A percentile compares a stretch with the other conserved stretches of the same genome.
These are phyloP conservation scores for Coregonus clupeaformis DNA, from an alignment of 2,113 vertebrate genomes.

Conservation along the genomic window DNA sequence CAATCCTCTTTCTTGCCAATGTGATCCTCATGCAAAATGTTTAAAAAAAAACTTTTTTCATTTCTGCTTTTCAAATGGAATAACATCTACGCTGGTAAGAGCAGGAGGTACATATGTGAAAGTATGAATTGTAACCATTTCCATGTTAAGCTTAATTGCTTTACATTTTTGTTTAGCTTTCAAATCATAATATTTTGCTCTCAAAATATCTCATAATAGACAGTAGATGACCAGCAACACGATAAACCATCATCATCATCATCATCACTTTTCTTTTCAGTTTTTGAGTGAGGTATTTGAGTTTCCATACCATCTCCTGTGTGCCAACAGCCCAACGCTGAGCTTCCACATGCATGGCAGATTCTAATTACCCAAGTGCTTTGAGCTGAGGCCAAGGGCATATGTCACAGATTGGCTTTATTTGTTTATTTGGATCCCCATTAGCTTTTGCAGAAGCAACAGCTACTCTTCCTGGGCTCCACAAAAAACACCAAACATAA, in stretches of 20 bases:
- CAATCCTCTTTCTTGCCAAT: not conserved
- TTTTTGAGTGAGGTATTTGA: slow-evolving; percentile 7
- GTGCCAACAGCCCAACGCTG: slow-evolving; percentile 63
- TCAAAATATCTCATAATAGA: too few relatives aligned
- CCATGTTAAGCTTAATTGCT: not conserved
- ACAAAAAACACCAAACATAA: too few relatives aligned
- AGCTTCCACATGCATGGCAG: slow-evolving; percentile 70
- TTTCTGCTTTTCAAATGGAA: slow-evolving; percentile 89
- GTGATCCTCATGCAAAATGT: slow-evolving; percentile 59
- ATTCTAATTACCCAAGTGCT: slow-evolving; percentile 53
- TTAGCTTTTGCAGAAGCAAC: not conserved
- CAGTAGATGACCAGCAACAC: too few relatives aligned
- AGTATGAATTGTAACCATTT: slow-evolving; percentile 19
- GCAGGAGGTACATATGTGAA: slow-evolving; percentile 88
- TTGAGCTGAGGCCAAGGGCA: slow-evolving; percentile 66
- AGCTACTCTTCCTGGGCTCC: too few relatives aligned
- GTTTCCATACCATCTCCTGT: slow-evolving; percentile 44
- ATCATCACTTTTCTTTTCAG: not conserved
- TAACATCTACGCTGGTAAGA: slow-evolving; percentile 89
- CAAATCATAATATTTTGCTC: not conserved
- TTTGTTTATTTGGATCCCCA: slow-evolving; percentile 60
- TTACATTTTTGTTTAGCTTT: not conserved
- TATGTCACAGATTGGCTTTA: slow-evolving; percentile 58
- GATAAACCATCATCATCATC: not conserved
- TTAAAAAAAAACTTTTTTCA: slow-evolving; percentile 86